These are phyloP conservation scores for Gallinago paraguaiae DNA, from an alignment of 2,113 vertebrate genomes.

Conservation along the genomic window DNA sequence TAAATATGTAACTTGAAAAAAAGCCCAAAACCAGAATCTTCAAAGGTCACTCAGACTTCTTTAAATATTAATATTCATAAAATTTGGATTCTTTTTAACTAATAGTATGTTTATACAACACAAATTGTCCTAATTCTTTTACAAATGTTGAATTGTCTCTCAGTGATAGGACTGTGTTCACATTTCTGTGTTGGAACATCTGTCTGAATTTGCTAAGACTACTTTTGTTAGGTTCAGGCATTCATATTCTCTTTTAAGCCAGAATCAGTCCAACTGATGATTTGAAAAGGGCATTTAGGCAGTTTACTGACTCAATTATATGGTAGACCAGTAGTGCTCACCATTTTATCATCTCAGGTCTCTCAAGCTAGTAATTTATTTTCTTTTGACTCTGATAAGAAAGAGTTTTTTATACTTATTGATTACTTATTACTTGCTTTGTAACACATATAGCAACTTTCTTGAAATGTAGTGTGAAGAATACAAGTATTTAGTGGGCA, in stretches of 20 bases:
- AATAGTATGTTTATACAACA: neutral
- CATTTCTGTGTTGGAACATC: neutral
- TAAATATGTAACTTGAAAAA: slow-evolving; percentile 49
- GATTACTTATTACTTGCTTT: neutral
- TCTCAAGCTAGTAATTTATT: neutral
- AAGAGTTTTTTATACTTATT: neutral
- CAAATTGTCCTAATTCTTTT: neutral
- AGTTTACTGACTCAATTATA: neutral
- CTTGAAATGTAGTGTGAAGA: neutral
- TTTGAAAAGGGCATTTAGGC: neutral
- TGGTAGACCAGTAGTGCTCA: neutral
- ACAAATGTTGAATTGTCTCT: neutral
- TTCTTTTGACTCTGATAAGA: neutral
- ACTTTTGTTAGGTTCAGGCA: neutral
- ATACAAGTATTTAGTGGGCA: neutral
- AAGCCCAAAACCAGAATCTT: neutral
- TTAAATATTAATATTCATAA: neutral
- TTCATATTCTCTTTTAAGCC: neutral
- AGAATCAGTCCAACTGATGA: neutral
- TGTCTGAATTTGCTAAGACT: neutral
- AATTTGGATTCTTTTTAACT: neutral
- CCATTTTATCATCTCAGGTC: neutral
- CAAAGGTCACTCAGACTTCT: neutral
- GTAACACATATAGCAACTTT: neutral
- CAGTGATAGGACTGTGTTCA: neutral